Evolutionary conservation across 2,113 vertebrate genomes (phyloP).

Genomic region (Menidia beryllina): DNA sequence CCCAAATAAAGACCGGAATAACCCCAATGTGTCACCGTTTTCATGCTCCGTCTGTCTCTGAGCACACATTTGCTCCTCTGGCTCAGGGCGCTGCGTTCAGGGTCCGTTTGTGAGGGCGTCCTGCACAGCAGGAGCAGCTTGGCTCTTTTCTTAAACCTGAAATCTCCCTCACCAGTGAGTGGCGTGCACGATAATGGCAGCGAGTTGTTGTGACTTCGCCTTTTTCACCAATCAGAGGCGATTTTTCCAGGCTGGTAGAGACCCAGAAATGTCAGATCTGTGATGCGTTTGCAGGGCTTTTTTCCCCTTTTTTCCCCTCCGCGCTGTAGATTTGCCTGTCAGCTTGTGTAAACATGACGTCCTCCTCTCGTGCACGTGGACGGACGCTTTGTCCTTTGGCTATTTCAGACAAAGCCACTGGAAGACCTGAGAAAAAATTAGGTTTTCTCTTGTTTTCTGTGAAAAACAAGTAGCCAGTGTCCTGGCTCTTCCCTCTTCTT

Average conservation of each 20-base stretch:
- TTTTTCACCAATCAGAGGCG: constrained; percentile 40
- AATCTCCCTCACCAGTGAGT: constrained; percentile 35
- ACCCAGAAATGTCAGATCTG: constrained; percentile 73
- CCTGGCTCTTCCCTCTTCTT: too few species aligned
- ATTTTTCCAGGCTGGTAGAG: constrained; percentile 64
- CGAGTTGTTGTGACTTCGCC: constrained; percentile 57
- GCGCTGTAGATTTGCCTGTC: constrained; percentile 64
- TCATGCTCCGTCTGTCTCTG: not conserved
- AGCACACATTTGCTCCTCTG: constrained; percentile 7
- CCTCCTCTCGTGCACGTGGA: constrained; percentile 11
- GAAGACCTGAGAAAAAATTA: constrained; percentile 30
- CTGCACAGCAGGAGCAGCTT: constrained; percentile 32
- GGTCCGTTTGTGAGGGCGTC: constrained; percentile 13
- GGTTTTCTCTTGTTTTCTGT: too few species aligned
- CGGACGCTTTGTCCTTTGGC: constrained; percentile 51
- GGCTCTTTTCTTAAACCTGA: constrained; percentile 53
- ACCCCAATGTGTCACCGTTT: constrained; percentile 25
- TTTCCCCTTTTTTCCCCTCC: not conserved
- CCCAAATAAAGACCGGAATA: constrained; percentile 18
- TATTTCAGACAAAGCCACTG: constrained; percentile 33
- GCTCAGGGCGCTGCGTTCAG: not conserved
- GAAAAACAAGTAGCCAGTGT: too few species aligned
- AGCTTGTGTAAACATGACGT: constrained; percentile 70
- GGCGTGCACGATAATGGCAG: constrained; percentile 29
- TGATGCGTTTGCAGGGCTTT: constrained; percentile 46